These are phyloP conservation scores for Eupelmus urozonus DNA, from an alignment of 2,888 invertebrate species.

Conservation along the genomic window DNA sequence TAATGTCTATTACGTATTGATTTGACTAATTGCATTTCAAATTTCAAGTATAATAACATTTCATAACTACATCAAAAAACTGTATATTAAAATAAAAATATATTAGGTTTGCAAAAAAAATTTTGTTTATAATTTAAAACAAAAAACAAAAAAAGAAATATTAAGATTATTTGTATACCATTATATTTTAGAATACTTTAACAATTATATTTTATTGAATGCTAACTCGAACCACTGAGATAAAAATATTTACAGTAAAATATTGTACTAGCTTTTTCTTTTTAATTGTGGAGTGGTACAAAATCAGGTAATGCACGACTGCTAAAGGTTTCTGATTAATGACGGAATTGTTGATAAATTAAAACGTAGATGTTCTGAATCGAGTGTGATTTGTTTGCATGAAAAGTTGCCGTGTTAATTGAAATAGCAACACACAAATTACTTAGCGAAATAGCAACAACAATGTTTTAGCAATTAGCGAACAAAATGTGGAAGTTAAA, in stretches of 20 bases:
- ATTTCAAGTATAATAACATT: too few species aligned
- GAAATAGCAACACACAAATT: conserved; percentile 57
- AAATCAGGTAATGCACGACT: conserved; percentile 55
- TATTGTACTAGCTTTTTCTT: neutral
- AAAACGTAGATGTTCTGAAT: conserved; percentile 64
- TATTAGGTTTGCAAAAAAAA: too few species aligned
- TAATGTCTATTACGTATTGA: too few species aligned
- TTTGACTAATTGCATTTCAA: too few species aligned
- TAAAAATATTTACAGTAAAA: neutral
- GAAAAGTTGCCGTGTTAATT: conserved; percentile 61
- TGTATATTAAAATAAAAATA: too few species aligned
- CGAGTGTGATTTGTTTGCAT: conserved; percentile 60
- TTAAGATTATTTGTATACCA: too few species aligned
- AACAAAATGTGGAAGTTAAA: conserved; percentile 48
- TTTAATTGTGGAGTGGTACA: conserved; percentile 14
- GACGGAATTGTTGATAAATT: conserved; percentile 70
- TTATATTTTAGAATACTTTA: too few species aligned
- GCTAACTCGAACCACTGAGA: conserved; percentile 50
- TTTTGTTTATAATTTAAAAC: too few species aligned
- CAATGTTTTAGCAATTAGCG: conserved; percentile 57
- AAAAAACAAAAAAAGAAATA: too few species aligned
- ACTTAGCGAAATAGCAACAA: conserved; percentile 59
- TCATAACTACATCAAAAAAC: too few species aligned
- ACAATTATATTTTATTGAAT: conserved; percentile 50
- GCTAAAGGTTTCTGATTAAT: conserved; percentile 69